Conservation (phyloP, 2,113 vertebrate genomes). For the Dicentrarchus labrax region DNA sequence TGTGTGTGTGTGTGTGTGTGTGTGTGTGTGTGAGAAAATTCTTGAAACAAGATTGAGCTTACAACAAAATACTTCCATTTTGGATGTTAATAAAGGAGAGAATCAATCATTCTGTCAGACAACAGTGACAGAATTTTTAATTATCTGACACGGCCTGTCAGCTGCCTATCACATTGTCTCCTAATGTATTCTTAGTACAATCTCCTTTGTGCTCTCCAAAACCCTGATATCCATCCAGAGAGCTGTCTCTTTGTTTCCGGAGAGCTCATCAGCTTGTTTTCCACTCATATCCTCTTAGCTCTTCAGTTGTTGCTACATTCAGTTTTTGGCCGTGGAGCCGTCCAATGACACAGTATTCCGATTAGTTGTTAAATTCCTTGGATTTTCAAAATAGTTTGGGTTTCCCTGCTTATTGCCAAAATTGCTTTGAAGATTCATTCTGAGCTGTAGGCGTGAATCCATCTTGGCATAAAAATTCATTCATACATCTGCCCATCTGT, state of each 20-base stretch:
- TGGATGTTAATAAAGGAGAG: constrained; percentile 58
- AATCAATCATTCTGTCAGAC: constrained; percentile 65
- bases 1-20: background rate
- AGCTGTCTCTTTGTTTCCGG: constrained; percentile 30
- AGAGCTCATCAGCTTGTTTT: constrained; percentile 42
- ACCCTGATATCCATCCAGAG: constrained; percentile 50
- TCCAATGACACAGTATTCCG: constrained; percentile 35
- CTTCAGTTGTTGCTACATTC: constrained; percentile 64
- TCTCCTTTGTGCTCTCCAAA: constrained; percentile 45
- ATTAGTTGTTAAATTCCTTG: constrained; percentile 15
- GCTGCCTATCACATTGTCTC: constrained; percentile 64
- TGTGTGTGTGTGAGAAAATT: constrained; percentile 19
- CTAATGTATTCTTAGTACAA: constrained; percentile 59
- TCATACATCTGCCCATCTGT: constrained; percentile 42
- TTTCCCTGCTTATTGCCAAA: constrained; percentile 46
- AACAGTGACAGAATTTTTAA: constrained; percentile 55
- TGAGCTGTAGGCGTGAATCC: constrained; percentile 26
- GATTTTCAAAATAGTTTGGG: constrained; percentile 2
- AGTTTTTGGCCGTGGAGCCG: constrained; percentile 28
- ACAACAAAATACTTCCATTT: constrained; percentile 51
- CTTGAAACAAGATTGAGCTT: constrained; percentile 50
- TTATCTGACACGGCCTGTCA: constrained; percentile 59
- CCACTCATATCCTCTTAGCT: constrained; percentile 1
- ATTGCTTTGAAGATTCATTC: constrained; percentile 30
- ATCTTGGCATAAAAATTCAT: constrained; percentile 26